Conservation (phyloP, 1,140 invertebrate genomes). For the Aporrectodea caliginosa region DNA sequence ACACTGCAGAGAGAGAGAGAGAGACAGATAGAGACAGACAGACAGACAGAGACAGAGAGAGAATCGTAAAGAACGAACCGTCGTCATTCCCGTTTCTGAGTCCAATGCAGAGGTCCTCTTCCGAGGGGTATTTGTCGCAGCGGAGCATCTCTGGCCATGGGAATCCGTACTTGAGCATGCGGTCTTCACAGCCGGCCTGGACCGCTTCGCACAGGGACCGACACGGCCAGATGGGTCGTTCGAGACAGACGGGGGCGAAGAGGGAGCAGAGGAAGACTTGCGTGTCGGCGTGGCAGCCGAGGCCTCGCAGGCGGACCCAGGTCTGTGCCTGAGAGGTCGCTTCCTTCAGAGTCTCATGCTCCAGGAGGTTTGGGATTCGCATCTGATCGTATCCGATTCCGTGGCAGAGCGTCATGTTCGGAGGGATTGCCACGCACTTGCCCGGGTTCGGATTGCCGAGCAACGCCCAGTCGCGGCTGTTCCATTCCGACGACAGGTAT, state of each 20-base stretch:
- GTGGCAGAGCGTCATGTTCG: conserved; percentile 64
- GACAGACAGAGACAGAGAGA: too few species aligned
- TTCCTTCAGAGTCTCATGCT: conserved; percentile 67
- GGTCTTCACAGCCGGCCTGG: conserved; percentile 61
- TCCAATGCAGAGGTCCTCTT: conserved; percentile 69
- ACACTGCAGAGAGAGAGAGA: too few species aligned
- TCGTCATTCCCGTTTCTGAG: conserved; percentile 6
- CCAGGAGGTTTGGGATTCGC: conserved; percentile 68
- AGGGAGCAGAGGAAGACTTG: conserved; percentile 69
- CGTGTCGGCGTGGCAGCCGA: conserved; percentile 68
- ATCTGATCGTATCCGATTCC: conserved; percentile 67
- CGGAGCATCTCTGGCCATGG: conserved; percentile 69
- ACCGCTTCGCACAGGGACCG: conserved; percentile 66
- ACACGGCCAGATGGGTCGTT: conserved; percentile 60
- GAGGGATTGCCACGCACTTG: conserved; percentile 66
- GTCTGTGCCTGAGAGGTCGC: conserved; percentile 52
- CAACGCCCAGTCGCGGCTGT: background rate
- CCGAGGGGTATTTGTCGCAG: conserved; percentile 65
- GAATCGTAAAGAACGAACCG: too few species aligned
- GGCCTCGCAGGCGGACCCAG: conserved; percentile 65
- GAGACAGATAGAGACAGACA: too few species aligned
- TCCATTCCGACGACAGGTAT: background rate
- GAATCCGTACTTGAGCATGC: conserved; percentile 66
- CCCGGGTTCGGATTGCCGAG: background rate
- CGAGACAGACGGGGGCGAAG: conserved; percentile 67